Base-by-base conservation (phyloP, 2,113 vertebrate species). In the Callopanchax toddi region DNA sequence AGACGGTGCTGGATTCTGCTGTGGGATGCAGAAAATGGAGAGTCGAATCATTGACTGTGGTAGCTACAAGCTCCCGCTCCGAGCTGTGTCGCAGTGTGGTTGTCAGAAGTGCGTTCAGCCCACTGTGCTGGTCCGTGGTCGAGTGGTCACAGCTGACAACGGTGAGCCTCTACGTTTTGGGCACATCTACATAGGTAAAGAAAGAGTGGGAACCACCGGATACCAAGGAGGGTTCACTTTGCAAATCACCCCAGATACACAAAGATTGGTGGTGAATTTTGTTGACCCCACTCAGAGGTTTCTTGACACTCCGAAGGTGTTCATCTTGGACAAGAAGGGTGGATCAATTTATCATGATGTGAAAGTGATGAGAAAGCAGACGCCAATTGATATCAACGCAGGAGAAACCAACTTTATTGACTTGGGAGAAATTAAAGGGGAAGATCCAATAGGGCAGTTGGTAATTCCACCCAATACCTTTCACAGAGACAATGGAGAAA, bases 161-260 rank as follows among this genome's bases (percentile, higher is more conserved):
- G 70, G 89, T 0, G 96, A 98, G 57, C 96, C 97, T 3, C 81
- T 99, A 71, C 92, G 95, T 54, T 99, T 99, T 13, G 96, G 96
- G 10, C 89, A 93, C 68, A 95, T 99, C 79, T 94, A 94, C 58
- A 88, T 96, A 4, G 95, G 91, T 2, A 91, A 50, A 4, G 92
- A 94, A 58, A 88, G 93, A 34, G 87, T 92, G 0, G 96, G 97
- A 1, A 96, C 95, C 71, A 98, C 97, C 0, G 94, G 95, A 37
- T 96, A 94, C 90, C 93, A 94, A 77, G 97, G 97, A 4, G 93
- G 94, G 39, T 99, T 99, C 87, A 96, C 94, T 16, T 86, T 99
- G 2, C 93, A 97, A 74, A 94, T 96, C 48, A 88, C 92, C 0
- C 89, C 91, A 0, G 92, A 91, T 59, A 93, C 92, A 0, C 87